Base-by-base conservation (phyloP, 2,797 vertebrate species). In the Bucorvus abyssinicus region DNA sequence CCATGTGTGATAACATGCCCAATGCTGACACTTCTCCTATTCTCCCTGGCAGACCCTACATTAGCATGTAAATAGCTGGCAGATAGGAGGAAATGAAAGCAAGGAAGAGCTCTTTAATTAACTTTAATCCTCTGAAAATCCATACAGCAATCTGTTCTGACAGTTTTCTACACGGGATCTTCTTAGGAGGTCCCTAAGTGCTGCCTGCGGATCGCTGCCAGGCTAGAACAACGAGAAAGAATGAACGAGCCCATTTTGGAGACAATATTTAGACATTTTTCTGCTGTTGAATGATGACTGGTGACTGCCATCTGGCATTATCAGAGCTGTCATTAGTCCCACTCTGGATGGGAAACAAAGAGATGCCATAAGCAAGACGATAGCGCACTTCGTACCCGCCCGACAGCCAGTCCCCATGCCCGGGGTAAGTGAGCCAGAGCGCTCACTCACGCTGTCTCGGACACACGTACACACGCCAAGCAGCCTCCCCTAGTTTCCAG, bases 11-110 rank as follows among this genome's bases (percentile, higher is more conserved):
- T 94, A 96, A 96, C 91, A 80, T 91, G 97, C 95, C 95, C 92
- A 90, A 4, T 68, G 93, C 95, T 91, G 96, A 97, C 97, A 96
- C 96, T 97, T 94, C 88, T 90, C 91, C 90, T 87, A 61, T 95
- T 95, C 96, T 96, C 89, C 71, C 95, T 80, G 87, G 96, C 94
- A 97, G 96, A 92, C 90, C 97, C 91, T 59, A 80, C 96, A 98
- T 98, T 98, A 98, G 97, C 98, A 98, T 98, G 97, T 97, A 98
- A 98, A 98, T 98, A 98, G 97, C 98, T 97, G 97, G 96, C 97
- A 97, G 98, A 97, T 93, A 97, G 22, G 56, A 94, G 96, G 95
- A 97, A 97, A 97, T 94, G 97, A 97, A 97, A 97, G 97, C 96
- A 94, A 95, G 96, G 95, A 97, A 97, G 97, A 97, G 97, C 94